Conservation (phyloP, 2,113 vertebrate species). For the Lates calcarifer region DNA sequence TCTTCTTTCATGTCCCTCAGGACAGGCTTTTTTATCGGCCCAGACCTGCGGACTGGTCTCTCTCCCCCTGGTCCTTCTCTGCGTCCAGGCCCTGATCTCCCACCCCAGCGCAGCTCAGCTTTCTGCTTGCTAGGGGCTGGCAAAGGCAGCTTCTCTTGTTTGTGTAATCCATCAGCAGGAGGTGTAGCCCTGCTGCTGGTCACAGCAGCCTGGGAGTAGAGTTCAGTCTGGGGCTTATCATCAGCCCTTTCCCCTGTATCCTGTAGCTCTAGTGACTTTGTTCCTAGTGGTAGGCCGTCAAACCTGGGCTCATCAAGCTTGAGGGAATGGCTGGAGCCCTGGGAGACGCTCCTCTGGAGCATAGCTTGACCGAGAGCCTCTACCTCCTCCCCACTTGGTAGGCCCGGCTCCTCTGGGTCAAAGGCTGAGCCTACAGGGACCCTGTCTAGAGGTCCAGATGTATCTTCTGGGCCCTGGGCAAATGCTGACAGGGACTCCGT, state of each 20-base stretch:
- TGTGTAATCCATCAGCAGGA: constrained; percentile 84
- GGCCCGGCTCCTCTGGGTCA: constrained; percentile 84
- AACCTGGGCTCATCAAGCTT: constrained; percentile 92
- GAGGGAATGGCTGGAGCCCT: constrained; percentile 90
- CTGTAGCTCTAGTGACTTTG: constrained; percentile 85
- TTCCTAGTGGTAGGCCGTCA: constrained; percentile 81
- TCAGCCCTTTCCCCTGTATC: constrained; percentile 88
- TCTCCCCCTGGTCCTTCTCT: constrained; percentile 90
- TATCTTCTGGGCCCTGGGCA: constrained; percentile 87
- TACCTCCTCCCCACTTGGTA: constrained; percentile 87
- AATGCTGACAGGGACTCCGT: constrained; percentile 87
- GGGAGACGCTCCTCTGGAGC: constrained; percentile 91
- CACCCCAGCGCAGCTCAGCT: constrained; percentile 95
- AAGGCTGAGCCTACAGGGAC: constrained; percentile 80
- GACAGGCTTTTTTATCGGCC: constrained; percentile 98
- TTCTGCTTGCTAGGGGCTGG: constrained; percentile 89
- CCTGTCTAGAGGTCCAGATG: constrained; percentile 82
- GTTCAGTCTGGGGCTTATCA: constrained; percentile 90
- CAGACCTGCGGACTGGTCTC: constrained; percentile 93
- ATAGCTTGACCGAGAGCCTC: constrained; percentile 84
- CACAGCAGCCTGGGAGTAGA: constrained; percentile 79
- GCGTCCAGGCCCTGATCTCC: constrained; percentile 87
- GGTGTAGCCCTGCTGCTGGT: constrained; percentile 82
- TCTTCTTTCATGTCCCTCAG: constrained; percentile 99
- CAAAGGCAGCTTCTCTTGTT: constrained; percentile 89